Conservation (phyloP, 2,113 vertebrate genomes). For the Microcebus lehilahytsara region DNA sequence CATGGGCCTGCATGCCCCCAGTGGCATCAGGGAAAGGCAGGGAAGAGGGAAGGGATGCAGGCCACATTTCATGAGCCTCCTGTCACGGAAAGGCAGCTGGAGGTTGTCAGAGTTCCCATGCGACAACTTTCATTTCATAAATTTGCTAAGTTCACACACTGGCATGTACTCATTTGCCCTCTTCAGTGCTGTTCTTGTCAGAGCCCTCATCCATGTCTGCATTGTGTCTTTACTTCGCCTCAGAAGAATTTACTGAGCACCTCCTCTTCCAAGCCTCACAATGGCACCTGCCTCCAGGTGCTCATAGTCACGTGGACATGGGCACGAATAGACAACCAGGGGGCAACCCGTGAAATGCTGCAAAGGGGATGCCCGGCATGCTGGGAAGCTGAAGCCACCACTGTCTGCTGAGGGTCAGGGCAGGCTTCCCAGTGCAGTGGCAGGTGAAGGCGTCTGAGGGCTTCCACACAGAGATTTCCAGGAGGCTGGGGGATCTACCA, state of each 20-base stretch:
- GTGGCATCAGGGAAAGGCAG: not conserved
- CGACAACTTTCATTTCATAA: not conserved
- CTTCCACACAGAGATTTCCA: not conserved
- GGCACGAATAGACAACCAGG: fast-evolving
- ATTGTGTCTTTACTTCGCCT: too few species aligned
- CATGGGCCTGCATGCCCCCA: not conserved
- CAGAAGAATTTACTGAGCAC: not conserved
- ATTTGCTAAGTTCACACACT: not conserved
- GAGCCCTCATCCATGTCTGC: not conserved
- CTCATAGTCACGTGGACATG: not conserved
- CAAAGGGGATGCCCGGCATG: not conserved
- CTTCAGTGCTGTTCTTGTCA: not conserved
- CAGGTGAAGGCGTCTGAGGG: not conserved
- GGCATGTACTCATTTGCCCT: not conserved
- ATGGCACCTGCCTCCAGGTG: not conserved
- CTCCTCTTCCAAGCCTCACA: not conserved
- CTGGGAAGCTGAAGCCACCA: not conserved
- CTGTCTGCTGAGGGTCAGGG: not conserved
- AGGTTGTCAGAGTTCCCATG: not conserved
- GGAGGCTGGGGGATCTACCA: not conserved
- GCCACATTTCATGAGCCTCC: not conserved
- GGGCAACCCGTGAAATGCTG: too few species aligned
- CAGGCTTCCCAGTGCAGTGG: not conserved
- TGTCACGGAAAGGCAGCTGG: not conserved
- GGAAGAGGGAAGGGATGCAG: too few species aligned